Base-by-base conservation (phyloP, 2,113 vertebrate species). In the Pluvianellus socialis region DNA sequence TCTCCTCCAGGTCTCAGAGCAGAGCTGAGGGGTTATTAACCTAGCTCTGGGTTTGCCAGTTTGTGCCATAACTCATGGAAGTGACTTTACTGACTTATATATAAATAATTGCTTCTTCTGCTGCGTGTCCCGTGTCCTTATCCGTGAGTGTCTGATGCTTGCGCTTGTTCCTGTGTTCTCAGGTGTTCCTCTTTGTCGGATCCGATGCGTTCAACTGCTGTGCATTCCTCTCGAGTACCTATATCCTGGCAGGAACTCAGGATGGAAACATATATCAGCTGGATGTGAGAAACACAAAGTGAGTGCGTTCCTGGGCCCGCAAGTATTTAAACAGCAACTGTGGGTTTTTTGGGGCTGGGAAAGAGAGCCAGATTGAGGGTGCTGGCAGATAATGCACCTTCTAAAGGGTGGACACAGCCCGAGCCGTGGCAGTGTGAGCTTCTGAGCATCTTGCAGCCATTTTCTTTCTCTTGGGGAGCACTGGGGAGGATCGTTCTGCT, bases 171-270 rank as follows among this genome's bases (percentile, higher is more conserved):
- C 59, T 66, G 4, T 42, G 18, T 86, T 63, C 55, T 26, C 86
- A 98, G 98, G 88, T 98, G 19, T 98, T 98, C 88, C 97, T 98
- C 28, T 98, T 98, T 3, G 6, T 96, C 2, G 98, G 98, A 45
- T 98, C 98, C 2, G 98, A 98, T 6, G 98, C 98, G 1, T 98
- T 98, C 96, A 98, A 98, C 85, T 98, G 98, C 95, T 98, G 98
- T 75, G 94, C 97, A 0, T 98, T 98, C 97, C 98, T 98, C 82
- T 98, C 98, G 3, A 98, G 97, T 62, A 97, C 98, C 71, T 98
- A 96, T 23, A 23, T 98, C 18, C 93, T 98, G 47, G 98, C 97
- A 26, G 98, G 98, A 28, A 97, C 98, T 45, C 98, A 98, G 65
- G 98, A 98, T 92, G 98, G 98, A 63, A 98, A 98, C 86, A 98